Conservation (phyloP, 2,888 invertebrate genomes). For the Sinotaia quadrata region DNA sequence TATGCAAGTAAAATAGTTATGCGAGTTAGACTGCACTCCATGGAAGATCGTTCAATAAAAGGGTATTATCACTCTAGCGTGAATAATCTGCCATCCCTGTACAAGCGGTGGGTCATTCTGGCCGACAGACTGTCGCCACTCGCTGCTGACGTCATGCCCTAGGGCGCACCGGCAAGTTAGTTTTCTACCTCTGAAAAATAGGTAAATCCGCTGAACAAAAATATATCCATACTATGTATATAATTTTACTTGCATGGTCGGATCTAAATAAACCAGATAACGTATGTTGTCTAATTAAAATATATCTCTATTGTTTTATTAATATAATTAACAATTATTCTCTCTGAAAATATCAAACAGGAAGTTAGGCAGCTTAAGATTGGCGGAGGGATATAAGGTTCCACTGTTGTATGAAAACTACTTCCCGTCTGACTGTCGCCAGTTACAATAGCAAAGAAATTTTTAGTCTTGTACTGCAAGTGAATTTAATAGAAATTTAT, state of each 20-base stretch:
- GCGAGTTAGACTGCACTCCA: background rate
- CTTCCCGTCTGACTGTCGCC: conserved; percentile 69
- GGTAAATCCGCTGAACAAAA: conserved; percentile 22
- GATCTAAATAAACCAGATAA: background rate
- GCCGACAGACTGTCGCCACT: conserved; percentile 65
- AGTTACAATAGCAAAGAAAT: conserved; percentile 56
- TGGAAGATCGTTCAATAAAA: background rate
- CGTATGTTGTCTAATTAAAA: background rate
- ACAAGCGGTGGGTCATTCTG: conserved; percentile 27
- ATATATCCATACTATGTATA: conserved; percentile 7
- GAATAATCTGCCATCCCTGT: conserved; percentile 13
- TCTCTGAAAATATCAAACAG: conserved; percentile 20
- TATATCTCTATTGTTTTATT: background rate
- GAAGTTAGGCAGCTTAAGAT: conserved; percentile 28
- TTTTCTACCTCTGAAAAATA: conserved; percentile 48
- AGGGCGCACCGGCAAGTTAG: conserved; percentile 55
- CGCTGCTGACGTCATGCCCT: conserved; percentile 58
- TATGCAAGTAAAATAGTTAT: too few relatives aligned
- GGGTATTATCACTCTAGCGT: background rate
- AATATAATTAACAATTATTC: background rate
- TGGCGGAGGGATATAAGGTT: conserved; percentile 30
- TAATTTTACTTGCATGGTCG: background rate
- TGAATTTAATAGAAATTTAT: conserved; percentile 35
- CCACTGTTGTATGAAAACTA: conserved; percentile 31
- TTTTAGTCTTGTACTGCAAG: conserved; percentile 32